phyloP scores from a whole-genome alignment of 2,888 invertebrate genomes.

The Deilephila elpenor region DNA sequence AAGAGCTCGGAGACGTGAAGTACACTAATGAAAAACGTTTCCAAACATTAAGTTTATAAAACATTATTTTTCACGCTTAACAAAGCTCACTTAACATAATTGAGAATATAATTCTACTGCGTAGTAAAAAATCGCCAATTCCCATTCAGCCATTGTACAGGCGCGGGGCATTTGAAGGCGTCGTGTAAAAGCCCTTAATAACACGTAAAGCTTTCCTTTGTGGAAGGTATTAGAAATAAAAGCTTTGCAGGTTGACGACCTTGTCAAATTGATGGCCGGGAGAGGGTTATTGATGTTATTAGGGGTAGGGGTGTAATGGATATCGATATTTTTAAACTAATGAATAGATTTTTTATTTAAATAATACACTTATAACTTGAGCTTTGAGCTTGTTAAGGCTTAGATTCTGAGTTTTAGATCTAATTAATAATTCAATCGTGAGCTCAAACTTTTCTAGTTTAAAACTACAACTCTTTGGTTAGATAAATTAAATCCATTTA shows the following conservation, averaged over 20 bases:
- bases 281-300: conserved; percentile 18
- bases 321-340: neutral
- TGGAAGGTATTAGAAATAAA: conserved; percentile 27
- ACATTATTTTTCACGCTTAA: neutral
- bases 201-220: conserved; percentile 23
- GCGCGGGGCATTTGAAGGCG: conserved; percentile 8
- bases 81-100: neutral
- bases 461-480: too few relatives aligned
- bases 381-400: too few relatives aligned
- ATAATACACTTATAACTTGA: neutral
- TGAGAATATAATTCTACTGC: conserved; percentile 4
- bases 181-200: conserved; percentile 24
- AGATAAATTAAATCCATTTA: too few relatives aligned
- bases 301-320: neutral
- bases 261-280: conserved; percentile 28
- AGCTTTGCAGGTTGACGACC: conserved; percentile 30
- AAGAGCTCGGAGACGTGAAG: too few relatives aligned
- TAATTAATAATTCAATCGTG: too few relatives aligned
- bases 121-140: neutral
- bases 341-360: neutral
- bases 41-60: neutral
- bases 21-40: neutral
- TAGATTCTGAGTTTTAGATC: too few relatives aligned
- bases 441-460: too few relatives aligned
- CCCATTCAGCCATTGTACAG: conserved; percentile 1